These are phyloP conservation scores for Notodonta dromedarius DNA, from an alignment of 2,888 invertebrate genomes.

Conservation along the genomic window DNA sequence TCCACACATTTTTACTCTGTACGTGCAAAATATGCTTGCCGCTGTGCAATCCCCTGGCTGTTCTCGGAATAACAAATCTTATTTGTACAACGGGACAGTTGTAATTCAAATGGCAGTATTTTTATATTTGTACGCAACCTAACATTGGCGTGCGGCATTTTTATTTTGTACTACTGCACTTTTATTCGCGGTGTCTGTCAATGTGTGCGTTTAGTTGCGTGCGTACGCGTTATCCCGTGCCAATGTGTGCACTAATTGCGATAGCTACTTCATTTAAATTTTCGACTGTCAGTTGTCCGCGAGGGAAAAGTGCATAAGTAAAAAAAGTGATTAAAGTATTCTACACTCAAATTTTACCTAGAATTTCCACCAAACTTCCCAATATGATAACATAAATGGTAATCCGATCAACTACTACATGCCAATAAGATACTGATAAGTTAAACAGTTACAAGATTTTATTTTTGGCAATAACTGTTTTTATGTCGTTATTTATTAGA, in stretches of 20 bases:
- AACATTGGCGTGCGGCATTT: background rate
- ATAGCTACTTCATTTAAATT: conserved; percentile 84
- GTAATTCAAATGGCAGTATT: background rate
- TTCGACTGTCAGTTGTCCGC: conserved; percentile 73
- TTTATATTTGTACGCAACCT: background rate
- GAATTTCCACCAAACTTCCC: no score
- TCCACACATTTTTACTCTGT: conserved; percentile 80
- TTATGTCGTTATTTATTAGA: background rate
- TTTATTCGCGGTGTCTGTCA: conserved; percentile 68
- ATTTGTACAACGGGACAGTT: background rate
- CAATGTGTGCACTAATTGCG: conserved; percentile 75
- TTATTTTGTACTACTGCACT: conserved; percentile 52
- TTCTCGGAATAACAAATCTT: background rate
- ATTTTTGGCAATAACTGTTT: background rate
- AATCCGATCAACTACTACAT: background rate
- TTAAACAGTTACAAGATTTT: background rate
- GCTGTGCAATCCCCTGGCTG: no score
- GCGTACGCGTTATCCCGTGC: conserved; percentile 31
- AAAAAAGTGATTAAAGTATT: background rate
- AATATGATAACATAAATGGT: no score
- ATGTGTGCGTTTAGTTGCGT: conserved; percentile 65
- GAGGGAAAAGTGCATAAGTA: conserved; percentile 58
- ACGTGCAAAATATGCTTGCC: background rate
- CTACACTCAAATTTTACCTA: background rate
- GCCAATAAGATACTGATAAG: no score